Conservation (phyloP, 2,888 invertebrate species). For the Erebia aethiops region DNA sequence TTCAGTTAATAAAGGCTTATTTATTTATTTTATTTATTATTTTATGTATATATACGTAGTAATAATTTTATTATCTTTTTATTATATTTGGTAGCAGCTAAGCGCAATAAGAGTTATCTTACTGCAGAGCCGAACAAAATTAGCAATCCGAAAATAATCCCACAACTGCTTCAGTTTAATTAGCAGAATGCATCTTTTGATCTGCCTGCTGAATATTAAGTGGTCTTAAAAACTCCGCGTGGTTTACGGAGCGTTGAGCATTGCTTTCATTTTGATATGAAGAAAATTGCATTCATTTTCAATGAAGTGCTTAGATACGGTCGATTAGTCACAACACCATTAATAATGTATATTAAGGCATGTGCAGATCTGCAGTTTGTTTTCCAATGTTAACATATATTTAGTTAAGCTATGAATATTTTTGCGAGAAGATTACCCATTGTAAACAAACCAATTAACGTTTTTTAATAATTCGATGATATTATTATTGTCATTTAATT, state of each 20-base stretch:
- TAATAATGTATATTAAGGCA: too few species aligned
- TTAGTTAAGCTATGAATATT: too few species aligned
- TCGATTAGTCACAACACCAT: neutral
- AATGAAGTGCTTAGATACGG: slow-evolving; percentile 4
- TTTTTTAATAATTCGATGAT: too few species aligned
- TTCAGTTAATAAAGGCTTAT: too few species aligned
- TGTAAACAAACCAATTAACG: too few species aligned
- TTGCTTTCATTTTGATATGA: slow-evolving; percentile 14
- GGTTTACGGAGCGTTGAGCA: slow-evolving; percentile 17
- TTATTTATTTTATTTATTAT: too few species aligned
- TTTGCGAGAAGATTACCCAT: too few species aligned
- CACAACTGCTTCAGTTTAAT: slow-evolving; percentile 46
- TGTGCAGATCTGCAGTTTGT: neutral
- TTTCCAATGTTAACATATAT: neutral
- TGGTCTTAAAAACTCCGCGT: slow-evolving; percentile 36
- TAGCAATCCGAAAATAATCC: slow-evolving; percentile 43
- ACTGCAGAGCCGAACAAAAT: slow-evolving; percentile 32
- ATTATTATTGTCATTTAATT: too few species aligned
- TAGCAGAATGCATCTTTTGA: slow-evolving; percentile 45
- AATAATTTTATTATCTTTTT: neutral
- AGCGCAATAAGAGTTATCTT: slow-evolving; percentile 5
- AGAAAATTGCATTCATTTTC: slow-evolving; percentile 1
- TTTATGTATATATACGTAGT: neutral
- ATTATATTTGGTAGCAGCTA: neutral
- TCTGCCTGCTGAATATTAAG: slow-evolving; percentile 43